A percentile compares a stretch with the other conserved stretches of the same genome.
These are phyloP conservation scores for Bathynomus jamesi DNA, from an alignment of 1,140 invertebrate genomes.

Conservation along the genomic window DNA sequence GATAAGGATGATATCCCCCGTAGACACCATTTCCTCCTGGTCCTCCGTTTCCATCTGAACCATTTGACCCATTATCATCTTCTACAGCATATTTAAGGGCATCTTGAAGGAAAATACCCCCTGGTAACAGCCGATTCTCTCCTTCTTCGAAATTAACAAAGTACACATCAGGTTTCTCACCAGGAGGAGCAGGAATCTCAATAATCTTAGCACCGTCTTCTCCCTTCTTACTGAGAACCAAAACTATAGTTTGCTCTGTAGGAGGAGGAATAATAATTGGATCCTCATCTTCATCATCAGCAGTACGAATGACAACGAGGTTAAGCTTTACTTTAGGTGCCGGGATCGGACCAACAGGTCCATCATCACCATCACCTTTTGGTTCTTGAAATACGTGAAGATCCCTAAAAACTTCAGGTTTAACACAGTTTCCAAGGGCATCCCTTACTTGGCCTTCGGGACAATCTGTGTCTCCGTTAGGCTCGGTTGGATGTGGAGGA, in stretches of 20 bases:
- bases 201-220: constrained; percentile 14
- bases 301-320: constrained; percentile 33
- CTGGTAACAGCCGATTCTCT: constrained; percentile 27
- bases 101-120: constrained; percentile 25
- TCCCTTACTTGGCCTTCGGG: constrained; percentile 22
- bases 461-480: too few species aligned
- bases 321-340: constrained; percentile 27
- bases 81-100: constrained; percentile 21
- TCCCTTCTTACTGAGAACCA: constrained; percentile 29
- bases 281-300: constrained; percentile 3
- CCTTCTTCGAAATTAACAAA: constrained; percentile 34
- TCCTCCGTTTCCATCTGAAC: too few species aligned
- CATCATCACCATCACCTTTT: neutral
- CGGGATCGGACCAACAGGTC: constrained; percentile 14
- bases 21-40: too few species aligned
- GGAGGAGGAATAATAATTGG: constrained; percentile 24
- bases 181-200: constrained; percentile 18
- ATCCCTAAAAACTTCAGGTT: constrained; percentile 20
- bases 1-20: too few species aligned
- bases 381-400: constrained; percentile 24
- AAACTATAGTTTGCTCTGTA: too few species aligned
- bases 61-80: neutral
- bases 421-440: constrained; percentile 25
- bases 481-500: too few species aligned
- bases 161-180: constrained; percentile 26